Evolutionary conservation across 2,113 vertebrate species (phyloP), one percentile per base, ranked within the genome.

Genomic region (Oncorhynchus masou): DNA sequence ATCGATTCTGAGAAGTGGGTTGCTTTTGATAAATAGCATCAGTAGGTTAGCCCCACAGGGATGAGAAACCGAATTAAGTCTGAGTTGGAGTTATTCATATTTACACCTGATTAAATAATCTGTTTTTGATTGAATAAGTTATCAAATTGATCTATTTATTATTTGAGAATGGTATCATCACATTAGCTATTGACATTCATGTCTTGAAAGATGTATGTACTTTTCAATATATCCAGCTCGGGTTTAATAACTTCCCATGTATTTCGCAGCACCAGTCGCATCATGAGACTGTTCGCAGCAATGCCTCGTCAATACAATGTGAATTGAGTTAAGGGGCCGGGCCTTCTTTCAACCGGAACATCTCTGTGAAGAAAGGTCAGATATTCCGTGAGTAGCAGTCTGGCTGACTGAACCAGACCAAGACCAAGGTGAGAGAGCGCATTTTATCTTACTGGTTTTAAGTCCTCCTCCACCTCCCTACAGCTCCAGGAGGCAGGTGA

Each of bases 371-470:
- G 45, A 82, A 82, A 80, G 78, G 54, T 45, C 70, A 48, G 51
- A 54, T 82, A 78, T 83, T 78, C 77, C 68, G 27, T 73, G 77
- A 51, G 73, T 73, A 68, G 79, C 77, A 73, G 65, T 75, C 74
- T 76, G 60, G 78, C 75, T 73, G 79, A 85, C 79, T 80, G 54
- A 75, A 85, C 75, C 80, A 71, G 76, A 81, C 79, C 86, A 71
- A 79, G 80, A 81, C 79, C 69, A 62, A 64, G 68, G 75, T 70
- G 73, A 79, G 74, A 85, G 84, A 88, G 84, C 84, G 77, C 85
- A 89, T 87, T 79, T 82, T 68, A 92, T 90, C 90, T 89, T 74
- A 78, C 79, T 87, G 82, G 83, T 88, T 91, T 89, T 89, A 91
- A 91, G 80, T 81, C 80, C 74, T 74, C 68, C 45, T 77, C 84